Evolutionary conservation across 2,888 invertebrate species (phyloP).

Genomic region (Eudemis profundana): DNA sequence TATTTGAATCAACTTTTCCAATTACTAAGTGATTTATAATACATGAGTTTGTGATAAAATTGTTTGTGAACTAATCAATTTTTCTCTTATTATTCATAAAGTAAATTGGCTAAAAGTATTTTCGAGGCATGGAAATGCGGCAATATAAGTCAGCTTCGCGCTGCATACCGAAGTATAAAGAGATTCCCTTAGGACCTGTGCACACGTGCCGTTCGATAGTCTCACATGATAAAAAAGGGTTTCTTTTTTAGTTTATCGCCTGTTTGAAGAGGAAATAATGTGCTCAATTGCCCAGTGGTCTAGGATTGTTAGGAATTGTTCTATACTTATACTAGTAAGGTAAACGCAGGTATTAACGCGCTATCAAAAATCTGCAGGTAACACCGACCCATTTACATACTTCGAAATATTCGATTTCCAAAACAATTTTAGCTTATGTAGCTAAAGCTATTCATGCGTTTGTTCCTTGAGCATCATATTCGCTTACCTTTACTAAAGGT

Average conservation of each 20-base stretch:
- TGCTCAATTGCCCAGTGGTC: too few species aligned
- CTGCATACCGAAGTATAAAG: slow-evolving; percentile 31
- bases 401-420: too few species aligned
- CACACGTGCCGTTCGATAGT: slow-evolving; percentile 22
- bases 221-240: neutral
- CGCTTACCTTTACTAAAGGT: too few species aligned
- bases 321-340: too few species aligned
- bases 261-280: neutral
- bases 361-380: too few species aligned
- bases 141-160: slow-evolving; percentile 38
- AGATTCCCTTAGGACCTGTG: slow-evolving; percentile 16
- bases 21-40: slow-evolving; percentile 43
- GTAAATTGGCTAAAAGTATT: slow-evolving; percentile 42
- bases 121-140: slow-evolving; percentile 40
- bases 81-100: slow-evolving; percentile 41
- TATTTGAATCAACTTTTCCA: slow-evolving; percentile 42
- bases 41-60: slow-evolving; percentile 43
- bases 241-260: neutral
- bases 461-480: too few species aligned
- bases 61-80: slow-evolving; percentile 40
- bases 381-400: too few species aligned
- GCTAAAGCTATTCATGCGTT: too few species aligned
- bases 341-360: too few species aligned
- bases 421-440: too few species aligned
- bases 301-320: neutral